These are phyloP conservation scores for Cylindroiulus punctatus DNA, from an alignment of 2,888 invertebrate genomes.

Conservation along the genomic window DNA sequence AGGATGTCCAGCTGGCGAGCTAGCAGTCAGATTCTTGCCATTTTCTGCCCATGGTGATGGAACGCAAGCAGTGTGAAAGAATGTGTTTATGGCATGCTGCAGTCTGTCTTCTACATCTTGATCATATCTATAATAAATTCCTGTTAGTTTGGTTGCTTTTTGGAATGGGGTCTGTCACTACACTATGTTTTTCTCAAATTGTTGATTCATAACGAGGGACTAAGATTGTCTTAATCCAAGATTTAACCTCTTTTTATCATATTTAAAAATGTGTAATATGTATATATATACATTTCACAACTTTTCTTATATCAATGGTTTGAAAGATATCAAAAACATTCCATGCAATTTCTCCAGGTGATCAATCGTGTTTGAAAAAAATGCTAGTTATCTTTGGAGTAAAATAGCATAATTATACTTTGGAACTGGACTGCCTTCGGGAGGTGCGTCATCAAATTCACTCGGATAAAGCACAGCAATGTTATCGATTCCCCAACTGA, in stretches of 20 bases:
- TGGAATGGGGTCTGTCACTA: no score
- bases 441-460: slow-evolving; percentile 48
- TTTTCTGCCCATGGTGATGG: slow-evolving; percentile 34
- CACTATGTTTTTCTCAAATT: no score
- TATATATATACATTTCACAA: no score
- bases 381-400: not conserved
- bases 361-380: no score
- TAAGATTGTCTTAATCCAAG: no score
- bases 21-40: not conserved
- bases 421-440: slow-evolving; percentile 16
- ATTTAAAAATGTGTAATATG: no score
- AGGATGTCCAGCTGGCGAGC: not conserved
- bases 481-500: slow-evolving; percentile 52
- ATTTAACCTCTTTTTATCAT: no score
- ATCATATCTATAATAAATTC: slow-evolving; percentile 20
- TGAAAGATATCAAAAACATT: no score
- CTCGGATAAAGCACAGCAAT: slow-evolving; percentile 45
- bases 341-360: no score
- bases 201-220: no score
- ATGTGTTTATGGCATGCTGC: slow-evolving; percentile 51
- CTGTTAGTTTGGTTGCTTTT: no score
- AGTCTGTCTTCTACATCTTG: slow-evolving; percentile 50
- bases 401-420: slow-evolving; percentile 21
- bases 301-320: no score
- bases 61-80: slow-evolving; percentile 49